These are phyloP conservation scores for Rhodeus uyekii DNA, from an alignment of 2,797 vertebrate genomes.

Conservation along the genomic window DNA sequence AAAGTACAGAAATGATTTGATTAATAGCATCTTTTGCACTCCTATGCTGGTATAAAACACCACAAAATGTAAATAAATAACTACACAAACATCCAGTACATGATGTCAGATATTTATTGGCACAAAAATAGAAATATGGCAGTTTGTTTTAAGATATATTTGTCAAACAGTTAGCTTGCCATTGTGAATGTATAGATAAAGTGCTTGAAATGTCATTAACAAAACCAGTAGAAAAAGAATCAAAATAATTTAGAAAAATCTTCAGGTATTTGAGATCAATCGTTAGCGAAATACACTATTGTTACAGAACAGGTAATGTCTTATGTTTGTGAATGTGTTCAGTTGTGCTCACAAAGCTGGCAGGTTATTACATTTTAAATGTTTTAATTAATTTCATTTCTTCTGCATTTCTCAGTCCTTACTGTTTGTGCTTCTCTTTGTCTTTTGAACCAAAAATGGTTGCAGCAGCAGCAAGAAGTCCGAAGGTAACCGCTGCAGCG, in stretches of 20 bases:
- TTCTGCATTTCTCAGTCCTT: conserved; percentile 29
- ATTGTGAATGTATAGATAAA: not conserved
- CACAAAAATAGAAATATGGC: conserved; percentile 1
- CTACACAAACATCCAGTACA: not conserved
- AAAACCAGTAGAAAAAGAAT: not conserved
- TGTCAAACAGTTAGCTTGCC: not conserved
- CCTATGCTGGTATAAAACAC: not conserved
- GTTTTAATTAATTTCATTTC: conserved; percentile 16
- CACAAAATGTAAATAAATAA: not conserved
- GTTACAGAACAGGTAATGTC: not conserved
- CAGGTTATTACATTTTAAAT: not conserved
- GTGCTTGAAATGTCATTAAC: not conserved
- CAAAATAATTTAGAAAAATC: not conserved
- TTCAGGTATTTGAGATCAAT: not conserved
- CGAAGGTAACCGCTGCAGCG: conserved; percentile 35
- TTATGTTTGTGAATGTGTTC: not conserved
- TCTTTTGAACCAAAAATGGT: conserved; percentile 59
- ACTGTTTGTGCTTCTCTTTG: conserved; percentile 63
- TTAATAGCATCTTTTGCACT: not conserved
- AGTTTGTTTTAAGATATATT: not conserved
- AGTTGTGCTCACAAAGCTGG: not conserved
- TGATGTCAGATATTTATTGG: conserved; percentile 1
- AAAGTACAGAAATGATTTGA: not conserved
- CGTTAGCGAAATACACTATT: not conserved
- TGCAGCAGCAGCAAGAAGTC: conserved; percentile 49